phyloP scores from a whole-genome alignment of 2,113 vertebrate species.

The Panurus biarmicus region DNA sequence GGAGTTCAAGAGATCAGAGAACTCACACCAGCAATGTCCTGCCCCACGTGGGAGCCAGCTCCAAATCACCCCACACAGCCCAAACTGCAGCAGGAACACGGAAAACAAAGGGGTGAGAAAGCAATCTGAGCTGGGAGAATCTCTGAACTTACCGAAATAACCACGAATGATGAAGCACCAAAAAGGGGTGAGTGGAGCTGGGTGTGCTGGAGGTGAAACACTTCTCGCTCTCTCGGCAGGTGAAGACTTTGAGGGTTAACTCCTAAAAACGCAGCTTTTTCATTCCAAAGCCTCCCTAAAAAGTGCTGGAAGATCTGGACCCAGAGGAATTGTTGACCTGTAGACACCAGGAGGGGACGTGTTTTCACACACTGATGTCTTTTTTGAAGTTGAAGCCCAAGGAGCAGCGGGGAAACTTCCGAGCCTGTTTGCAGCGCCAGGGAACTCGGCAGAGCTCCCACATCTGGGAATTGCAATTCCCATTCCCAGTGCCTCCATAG shows the following conservation, averaged over 20 bases:
- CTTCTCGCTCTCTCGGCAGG: not conserved
- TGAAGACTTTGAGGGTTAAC: not conserved
- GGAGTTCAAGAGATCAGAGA: not conserved
- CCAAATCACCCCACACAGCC: not conserved
- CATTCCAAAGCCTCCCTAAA: not conserved
- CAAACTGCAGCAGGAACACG: not conserved
- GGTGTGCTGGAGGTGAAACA: not conserved
- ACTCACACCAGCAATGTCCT: not conserved
- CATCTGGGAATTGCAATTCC: not conserved
- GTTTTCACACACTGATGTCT: not conserved
- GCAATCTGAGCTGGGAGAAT: not conserved
- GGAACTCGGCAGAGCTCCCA: not conserved
- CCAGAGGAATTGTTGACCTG: not conserved
- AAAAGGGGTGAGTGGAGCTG: not conserved
- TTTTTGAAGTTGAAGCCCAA: not conserved
- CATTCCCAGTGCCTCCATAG: fast-evolving
- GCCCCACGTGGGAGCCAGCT: not conserved
- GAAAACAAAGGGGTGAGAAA: not conserved
- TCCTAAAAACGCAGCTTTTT: not conserved
- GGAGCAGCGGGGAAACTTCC: slow-evolving; percentile 21
- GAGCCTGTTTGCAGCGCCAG: not conserved
- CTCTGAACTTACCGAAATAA: not conserved
- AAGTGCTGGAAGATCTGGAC: not conserved
- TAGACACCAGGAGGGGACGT: not conserved
- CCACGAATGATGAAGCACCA: fast-evolving